A percentile compares a stretch with the other conserved stretches of the same genome.
phyloP scores from a whole-genome alignment of 2,888 invertebrate species.

The Patella pellucida region DNA sequence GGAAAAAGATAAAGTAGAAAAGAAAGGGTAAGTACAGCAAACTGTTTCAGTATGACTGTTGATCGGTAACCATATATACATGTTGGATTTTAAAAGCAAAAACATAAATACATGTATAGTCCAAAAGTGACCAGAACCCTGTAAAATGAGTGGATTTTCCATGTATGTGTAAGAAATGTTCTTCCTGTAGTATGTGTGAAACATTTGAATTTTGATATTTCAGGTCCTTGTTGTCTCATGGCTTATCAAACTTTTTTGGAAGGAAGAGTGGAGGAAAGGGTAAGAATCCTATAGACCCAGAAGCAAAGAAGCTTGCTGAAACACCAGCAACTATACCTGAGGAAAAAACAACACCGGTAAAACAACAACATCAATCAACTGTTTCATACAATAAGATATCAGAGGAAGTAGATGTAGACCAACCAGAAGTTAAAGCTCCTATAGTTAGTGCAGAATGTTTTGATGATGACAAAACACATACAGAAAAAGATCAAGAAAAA shows the following conservation, averaged over 20 bases:
- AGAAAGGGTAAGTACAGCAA: neutral
- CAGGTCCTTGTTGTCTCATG: neutral
- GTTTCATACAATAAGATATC: constrained; percentile 7
- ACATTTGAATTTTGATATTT: too few species aligned
- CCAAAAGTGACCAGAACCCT: constrained; percentile 6
- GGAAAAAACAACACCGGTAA: constrained; percentile 2
- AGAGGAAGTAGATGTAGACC: constrained; percentile 24
- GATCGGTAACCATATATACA: neutral
- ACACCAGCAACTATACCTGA: constrained; percentile 8
- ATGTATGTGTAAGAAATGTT: too few species aligned
- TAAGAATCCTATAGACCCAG: neutral
- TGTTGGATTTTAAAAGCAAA: neutral
- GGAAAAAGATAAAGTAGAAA: constrained; percentile 25
- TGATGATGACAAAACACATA: neutral
- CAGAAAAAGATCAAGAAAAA: neutral
- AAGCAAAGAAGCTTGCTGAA: constrained; percentile 8
- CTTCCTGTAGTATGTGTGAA: too few species aligned
- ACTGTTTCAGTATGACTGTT: too few species aligned
- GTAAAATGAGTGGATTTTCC: neutral
- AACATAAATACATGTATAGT: neutral
- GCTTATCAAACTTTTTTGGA: constrained; percentile 19
- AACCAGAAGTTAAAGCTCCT: neutral
- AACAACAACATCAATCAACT: constrained; percentile 13
- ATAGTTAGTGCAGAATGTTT: constrained; percentile 3
- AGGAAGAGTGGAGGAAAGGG: constrained; percentile 22